phyloP scores from a whole-genome alignment of 2,113 vertebrate species.

The Gallinago jamesoni region DNA sequence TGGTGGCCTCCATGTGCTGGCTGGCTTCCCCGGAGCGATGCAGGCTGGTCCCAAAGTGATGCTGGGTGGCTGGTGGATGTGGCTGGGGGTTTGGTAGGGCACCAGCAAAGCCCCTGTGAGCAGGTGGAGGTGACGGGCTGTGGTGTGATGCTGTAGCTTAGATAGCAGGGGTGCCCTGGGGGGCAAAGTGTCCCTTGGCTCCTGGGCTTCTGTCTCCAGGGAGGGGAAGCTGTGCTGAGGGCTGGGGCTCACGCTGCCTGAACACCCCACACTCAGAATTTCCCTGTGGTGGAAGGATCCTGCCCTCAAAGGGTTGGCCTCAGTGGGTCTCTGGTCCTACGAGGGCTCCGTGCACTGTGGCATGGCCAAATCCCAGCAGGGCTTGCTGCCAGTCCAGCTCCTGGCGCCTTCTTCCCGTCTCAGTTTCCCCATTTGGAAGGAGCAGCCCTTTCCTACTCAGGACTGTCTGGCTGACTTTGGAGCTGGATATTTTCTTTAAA shows the following conservation, averaged over 20 bases:
- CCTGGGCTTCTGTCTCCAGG: fast-evolving
- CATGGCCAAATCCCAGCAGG: fast-evolving
- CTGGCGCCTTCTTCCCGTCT: not conserved
- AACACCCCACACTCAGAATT: not conserved
- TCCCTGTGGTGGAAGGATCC: not conserved
- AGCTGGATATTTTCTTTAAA: not conserved
- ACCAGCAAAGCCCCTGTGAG: not conserved
- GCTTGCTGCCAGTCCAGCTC: not conserved
- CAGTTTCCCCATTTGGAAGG: not conserved
- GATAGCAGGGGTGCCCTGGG: not conserved
- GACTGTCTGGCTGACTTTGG: not conserved
- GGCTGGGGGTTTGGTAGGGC: not conserved
- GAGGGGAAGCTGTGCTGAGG: not conserved
- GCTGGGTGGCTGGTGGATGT: not conserved
- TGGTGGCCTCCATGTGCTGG: not conserved
- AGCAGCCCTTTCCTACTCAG: not conserved
- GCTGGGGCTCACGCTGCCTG: fast-evolving
- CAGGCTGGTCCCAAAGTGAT: not conserved
- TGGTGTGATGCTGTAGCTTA: not conserved
- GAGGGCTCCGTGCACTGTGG: fast-evolving
- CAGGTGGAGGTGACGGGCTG: not conserved
- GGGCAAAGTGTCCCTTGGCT: not conserved
- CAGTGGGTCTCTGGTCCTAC: fast-evolving
- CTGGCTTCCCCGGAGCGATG: not conserved
- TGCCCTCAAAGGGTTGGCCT: fast-evolving